phyloP scores from a whole-genome alignment of 2,888 invertebrate species.

The Mystacides longicornis region DNA sequence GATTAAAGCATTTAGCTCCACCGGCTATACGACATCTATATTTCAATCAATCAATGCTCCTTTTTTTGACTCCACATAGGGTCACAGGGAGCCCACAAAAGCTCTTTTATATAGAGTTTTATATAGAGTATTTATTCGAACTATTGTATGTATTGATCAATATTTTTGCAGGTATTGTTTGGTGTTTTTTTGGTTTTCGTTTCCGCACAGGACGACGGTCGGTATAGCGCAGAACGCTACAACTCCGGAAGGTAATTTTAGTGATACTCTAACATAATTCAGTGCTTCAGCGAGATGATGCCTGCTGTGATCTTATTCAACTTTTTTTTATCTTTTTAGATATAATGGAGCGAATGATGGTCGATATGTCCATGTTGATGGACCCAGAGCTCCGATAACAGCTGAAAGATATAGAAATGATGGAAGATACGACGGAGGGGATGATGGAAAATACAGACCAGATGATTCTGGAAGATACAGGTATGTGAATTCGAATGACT shows the following conservation, averaged over 20 bases:
- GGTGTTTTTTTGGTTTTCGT: background rate
- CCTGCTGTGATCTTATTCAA: background rate
- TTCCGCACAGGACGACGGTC: slow-evolving; percentile 28
- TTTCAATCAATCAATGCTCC: too few relatives aligned
- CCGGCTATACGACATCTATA: too few relatives aligned
- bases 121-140: background rate
- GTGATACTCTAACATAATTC: background rate
- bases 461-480: slow-evolving; percentile 49
- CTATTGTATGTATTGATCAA: background rate
- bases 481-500: too few relatives aligned
- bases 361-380: slow-evolving; percentile 26
- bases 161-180: background rate
- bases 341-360: slow-evolving; percentile 26
- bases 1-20: too few relatives aligned
- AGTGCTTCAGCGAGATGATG: background rate
- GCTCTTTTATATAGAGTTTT: background rate
- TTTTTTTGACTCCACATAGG: too few relatives aligned
- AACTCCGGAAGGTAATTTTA: slow-evolving; percentile 19
- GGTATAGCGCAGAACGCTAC: slow-evolving; percentile 28
- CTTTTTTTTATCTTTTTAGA: background rate
- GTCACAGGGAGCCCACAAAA: background rate
- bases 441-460: slow-evolving; percentile 48
- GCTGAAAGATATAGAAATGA: slow-evolving; percentile 29
- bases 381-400: slow-evolving; percentile 27
- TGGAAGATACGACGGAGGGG: slow-evolving; percentile 41